Evolutionary conservation across 2,888 invertebrate species (phyloP).

Genomic region (Macaria notata): DNA sequence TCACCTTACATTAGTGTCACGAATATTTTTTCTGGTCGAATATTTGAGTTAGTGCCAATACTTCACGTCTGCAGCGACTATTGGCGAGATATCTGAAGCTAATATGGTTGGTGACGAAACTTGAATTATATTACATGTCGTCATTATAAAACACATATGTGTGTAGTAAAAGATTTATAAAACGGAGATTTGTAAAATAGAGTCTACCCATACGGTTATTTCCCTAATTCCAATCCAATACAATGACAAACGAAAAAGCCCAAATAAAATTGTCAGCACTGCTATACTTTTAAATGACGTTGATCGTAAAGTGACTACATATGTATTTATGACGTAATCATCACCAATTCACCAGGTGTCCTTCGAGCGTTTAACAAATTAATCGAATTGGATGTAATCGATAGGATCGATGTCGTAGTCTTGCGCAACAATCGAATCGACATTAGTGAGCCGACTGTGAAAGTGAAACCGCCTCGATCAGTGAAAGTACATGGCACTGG

Average conservation of each 20-base stretch:
- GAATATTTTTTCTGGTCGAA: constrained; percentile 36
- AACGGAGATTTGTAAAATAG: too few species aligned
- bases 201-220: too few species aligned
- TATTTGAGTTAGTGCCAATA: constrained; percentile 53
- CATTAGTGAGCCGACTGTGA: constrained; percentile 55
- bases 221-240: too few species aligned
- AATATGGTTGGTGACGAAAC: background rate
- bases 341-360: background rate
- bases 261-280: too few species aligned
- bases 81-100: constrained; percentile 27
- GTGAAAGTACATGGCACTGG: constrained; percentile 65
- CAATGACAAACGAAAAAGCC: too few species aligned
- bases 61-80: constrained; percentile 19
- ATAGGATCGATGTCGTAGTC: constrained; percentile 38
- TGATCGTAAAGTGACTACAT: too few species aligned
- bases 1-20: constrained; percentile 25
- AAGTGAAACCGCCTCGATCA: constrained; percentile 71
- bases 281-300: too few species aligned
- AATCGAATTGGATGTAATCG: constrained; percentile 25
- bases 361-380: constrained; percentile 1
- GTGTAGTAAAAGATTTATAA: too few species aligned
- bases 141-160: too few species aligned
- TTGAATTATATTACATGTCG: background rate
- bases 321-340: background rate
- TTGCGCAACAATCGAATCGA: constrained; percentile 63